These are phyloP conservation scores for Albula glossodonta DNA, from an alignment of 2,113 vertebrate species.

Conservation along the genomic window DNA sequence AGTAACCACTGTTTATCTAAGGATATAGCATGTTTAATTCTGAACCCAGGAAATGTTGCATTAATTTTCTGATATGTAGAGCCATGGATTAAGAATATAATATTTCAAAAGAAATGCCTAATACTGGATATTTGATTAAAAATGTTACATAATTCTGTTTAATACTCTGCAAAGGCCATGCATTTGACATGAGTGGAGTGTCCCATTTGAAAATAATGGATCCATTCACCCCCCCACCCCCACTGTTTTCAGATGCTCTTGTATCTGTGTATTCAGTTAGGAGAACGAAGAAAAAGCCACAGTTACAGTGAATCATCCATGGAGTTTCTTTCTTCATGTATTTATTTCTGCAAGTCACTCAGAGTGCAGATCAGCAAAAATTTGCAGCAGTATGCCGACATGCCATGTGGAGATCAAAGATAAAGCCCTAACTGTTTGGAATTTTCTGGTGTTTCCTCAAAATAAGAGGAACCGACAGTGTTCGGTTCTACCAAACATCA, in stretches of 20 bases:
- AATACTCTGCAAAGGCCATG: neutral
- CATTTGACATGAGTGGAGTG: neutral
- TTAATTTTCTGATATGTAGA: neutral
- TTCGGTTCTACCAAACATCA: neutral
- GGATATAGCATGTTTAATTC: neutral
- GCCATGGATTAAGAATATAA: neutral
- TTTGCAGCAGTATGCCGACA: neutral
- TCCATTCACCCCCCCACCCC: neutral
- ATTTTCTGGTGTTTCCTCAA: neutral
- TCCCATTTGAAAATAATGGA: neutral
- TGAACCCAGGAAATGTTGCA: neutral
- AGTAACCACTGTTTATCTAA: neutral
- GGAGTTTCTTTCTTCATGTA: neutral
- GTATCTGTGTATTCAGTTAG: neutral
- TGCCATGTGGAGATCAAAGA: neutral
- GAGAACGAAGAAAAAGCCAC: neutral
- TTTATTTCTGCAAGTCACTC: neutral
- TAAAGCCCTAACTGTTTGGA: neutral
- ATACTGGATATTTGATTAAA: no score
- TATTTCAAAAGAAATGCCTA: no score
- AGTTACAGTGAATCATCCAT: neutral
- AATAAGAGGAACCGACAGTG: neutral
- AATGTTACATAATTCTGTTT: neutral
- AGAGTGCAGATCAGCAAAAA: neutral
- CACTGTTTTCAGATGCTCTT: neutral